Conservation (phyloP, 2,888 invertebrate species). For the Spicauda simplicius region DNA sequence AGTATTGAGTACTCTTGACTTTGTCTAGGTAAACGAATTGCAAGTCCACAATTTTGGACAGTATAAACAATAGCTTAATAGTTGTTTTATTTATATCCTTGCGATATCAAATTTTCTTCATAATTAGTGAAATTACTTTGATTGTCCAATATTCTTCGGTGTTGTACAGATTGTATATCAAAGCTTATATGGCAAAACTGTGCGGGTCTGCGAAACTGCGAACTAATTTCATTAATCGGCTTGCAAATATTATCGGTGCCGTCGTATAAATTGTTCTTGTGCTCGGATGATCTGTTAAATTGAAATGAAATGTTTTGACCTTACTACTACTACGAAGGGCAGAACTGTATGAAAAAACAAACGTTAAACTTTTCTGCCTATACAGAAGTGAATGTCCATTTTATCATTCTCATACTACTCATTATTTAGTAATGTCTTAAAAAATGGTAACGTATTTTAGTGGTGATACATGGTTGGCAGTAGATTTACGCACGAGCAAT, state of each 20-base stretch:
- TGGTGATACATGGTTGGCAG: no score
- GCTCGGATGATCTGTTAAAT: conserved; percentile 59
- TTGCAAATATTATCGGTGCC: conserved; percentile 61
- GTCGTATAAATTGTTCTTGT: conserved; percentile 60
- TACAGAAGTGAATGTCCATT: no score
- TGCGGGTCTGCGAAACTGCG: conserved; percentile 44
- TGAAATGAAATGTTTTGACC: conserved; percentile 40
- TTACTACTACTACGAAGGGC: background rate
- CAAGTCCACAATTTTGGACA: no score
- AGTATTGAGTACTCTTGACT: no score
- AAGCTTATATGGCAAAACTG: conserved; percentile 22
- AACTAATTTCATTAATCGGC: conserved; percentile 70
- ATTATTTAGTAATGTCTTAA: no score
- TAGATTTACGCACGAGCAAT: no score
- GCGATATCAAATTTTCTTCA: background rate
- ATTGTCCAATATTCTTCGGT: background rate
- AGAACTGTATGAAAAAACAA: no score
- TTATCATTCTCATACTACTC: no score
- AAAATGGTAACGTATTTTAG: no score
- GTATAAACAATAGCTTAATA: no score
- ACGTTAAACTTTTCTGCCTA: background rate
- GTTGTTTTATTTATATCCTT: no score
- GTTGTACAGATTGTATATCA: background rate
- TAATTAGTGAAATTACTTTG: background rate
- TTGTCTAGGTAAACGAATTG: no score